A percentile compares a stretch with the other conserved stretches of the same genome.
Evolutionary conservation across 2,888 invertebrate species (phyloP).

Genomic region (Synanthedon myopaeformis): DNA sequence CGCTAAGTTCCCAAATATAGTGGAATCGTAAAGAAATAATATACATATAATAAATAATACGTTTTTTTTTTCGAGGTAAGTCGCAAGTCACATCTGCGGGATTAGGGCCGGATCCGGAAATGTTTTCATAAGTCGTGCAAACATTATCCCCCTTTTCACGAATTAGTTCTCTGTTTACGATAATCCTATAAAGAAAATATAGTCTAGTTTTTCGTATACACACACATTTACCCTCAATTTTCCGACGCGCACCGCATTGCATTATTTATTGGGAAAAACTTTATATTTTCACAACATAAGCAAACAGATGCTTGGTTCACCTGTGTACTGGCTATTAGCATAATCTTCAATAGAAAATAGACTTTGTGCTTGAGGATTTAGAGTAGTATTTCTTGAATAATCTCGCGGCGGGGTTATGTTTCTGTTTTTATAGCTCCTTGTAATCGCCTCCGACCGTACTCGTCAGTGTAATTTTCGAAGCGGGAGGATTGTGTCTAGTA

Average conservation of each 20-base stretch:
- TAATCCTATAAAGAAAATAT: conserved; percentile 29
- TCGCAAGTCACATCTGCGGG: conserved; percentile 25
- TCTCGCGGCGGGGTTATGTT: conserved; percentile 17
- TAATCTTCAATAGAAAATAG: conserved; percentile 20
- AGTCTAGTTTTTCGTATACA: conserved; percentile 3
- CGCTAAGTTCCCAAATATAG: conserved; percentile 11
- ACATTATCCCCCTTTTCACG: conserved; percentile 21
- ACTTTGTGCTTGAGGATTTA: conserved; percentile 21
- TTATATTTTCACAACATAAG: conserved; percentile 59
- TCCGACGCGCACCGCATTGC: conserved; percentile 26
- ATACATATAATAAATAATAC: not conserved
- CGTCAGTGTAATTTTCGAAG: conserved; percentile 35
- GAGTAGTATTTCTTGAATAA: conserved; percentile 14
- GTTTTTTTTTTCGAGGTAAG: conserved; percentile 8
- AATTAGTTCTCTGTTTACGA: conserved; percentile 31
- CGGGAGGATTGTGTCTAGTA: conserved; percentile 30
- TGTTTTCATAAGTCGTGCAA: conserved; percentile 32
- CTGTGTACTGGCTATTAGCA: conserved; percentile 45
- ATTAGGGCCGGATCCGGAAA: conserved; percentile 21
- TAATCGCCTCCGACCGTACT: conserved; percentile 26
- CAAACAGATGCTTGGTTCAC: conserved; percentile 53
- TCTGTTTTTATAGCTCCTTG: conserved; percentile 43
- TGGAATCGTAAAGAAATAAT: conserved; percentile 8
- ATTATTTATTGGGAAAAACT: conserved; percentile 67
- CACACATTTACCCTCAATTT: conserved; percentile 6